Evolutionary conservation across 2,113 vertebrate species (phyloP), one percentile per base, ranked within the genome.

Genomic region (Puffinus mauretanicus): DNA sequence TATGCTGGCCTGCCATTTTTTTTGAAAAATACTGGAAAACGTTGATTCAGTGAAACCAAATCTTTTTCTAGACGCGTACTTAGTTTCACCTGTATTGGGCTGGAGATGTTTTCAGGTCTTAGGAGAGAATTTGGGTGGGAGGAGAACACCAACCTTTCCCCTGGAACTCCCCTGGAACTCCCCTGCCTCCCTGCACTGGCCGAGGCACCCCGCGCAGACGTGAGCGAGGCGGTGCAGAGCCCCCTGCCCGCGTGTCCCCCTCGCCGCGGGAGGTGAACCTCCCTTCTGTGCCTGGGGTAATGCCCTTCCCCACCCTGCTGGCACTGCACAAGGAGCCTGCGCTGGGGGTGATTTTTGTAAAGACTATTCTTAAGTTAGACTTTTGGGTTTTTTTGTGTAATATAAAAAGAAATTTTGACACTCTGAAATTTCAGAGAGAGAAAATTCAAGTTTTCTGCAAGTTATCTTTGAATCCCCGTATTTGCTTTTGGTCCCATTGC

Each of bases 121-220:
- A 32, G 11, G 40, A 85, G 52, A 57, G 47, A 93, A 86, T 76
- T 13, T 44, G 32, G 29, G 44, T 79, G 49, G 26, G 60, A 88
- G 38, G 22, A 82, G 26, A 62, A 40, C 26, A 52, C 11, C 16
- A 67, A 1, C 3, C 0, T 87, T 89, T 84, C 34, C 19, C 10
- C 44, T 34, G n/a, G 42, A 42, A 42, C 13, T 42, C 13, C 42
- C 42, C 42, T 42, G 42, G 42, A 42, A 42, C 42, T 42, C 42
- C 42, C 42, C 42, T 42, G 42, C 42, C 42, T 42, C 42, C 42
- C 42, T 10, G 66, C 19, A 20, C 10, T 27, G 36, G 15, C 27
- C 0, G 3, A 73, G 62, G 36, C 30, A 70, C 20, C 32, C 11
- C 4, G 22, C 2, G 3, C 0, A 2, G 64, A 30, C 0, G 0